These are phyloP conservation scores for Trypoxylon attenuatum DNA, from an alignment of 2,888 invertebrate species.

Conservation along the genomic window DNA sequence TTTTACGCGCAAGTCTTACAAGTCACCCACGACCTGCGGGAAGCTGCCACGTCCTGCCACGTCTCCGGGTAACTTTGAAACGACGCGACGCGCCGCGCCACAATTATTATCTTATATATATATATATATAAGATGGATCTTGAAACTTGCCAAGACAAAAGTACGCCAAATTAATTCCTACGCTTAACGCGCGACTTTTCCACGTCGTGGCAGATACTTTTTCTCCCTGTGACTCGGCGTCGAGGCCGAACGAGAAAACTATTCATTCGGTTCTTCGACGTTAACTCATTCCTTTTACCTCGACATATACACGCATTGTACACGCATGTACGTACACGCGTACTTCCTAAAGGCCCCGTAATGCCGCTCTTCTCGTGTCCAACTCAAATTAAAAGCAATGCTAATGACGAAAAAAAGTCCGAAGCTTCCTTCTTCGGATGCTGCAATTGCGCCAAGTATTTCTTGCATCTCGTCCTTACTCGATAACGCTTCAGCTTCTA, in stretches of 20 bases:
- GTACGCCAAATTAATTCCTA: conserved; percentile 52
- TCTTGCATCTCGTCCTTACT: no score
- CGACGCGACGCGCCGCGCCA: conserved; percentile 10
- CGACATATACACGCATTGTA: no score
- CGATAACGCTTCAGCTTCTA: no score
- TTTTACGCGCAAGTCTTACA: conserved; percentile 20
- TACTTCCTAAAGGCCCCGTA: no score
- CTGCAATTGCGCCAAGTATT: no score
- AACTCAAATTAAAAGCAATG: background rate
- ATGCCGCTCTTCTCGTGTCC: background rate
- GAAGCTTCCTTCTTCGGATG: background rate
- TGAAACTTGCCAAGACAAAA: conserved; percentile 45
- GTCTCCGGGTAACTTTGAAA: conserved; percentile 42
- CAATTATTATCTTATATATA: no score
- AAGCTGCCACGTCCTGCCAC: background rate
- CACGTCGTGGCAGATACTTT: background rate
- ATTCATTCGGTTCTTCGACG: background rate
- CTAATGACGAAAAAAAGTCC: background rate
- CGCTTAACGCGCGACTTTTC: conserved; percentile 42
- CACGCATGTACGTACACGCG: no score
- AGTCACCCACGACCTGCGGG: conserved; percentile 4
- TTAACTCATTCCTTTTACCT: background rate
- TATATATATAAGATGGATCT: conserved; percentile 50
- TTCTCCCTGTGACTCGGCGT: background rate
- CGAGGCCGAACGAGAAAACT: conserved; percentile 4